Conservation (phyloP, 2,888 invertebrate species). For the Epistrophe grossulariae region DNA sequence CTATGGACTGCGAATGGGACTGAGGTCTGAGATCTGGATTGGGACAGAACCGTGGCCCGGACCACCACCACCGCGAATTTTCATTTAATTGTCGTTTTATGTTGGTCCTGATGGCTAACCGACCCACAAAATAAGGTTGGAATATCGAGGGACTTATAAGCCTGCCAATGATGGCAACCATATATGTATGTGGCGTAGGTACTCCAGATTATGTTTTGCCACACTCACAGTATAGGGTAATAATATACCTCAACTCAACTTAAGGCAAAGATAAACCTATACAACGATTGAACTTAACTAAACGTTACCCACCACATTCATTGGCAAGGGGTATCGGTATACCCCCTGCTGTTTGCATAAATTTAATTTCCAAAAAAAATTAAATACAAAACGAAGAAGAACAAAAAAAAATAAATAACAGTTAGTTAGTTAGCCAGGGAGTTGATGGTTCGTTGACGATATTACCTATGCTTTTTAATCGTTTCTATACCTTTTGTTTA, state of each 20-base stretch:
- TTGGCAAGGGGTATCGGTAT: not conserved
- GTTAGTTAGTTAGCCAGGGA: constrained; percentile 40
- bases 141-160: constrained; percentile 28
- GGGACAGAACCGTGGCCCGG: not conserved
- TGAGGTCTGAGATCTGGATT: not conserved
- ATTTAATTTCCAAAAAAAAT: constrained; percentile 44
- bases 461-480: constrained; percentile 70
- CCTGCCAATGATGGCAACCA: constrained; percentile 33
- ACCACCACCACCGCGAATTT: constrained; percentile 55
- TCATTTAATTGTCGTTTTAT: constrained; percentile 52
- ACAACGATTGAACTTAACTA: constrained; percentile 33
- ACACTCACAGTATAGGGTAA: constrained; percentile 30
- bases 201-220: constrained; percentile 51
- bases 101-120: constrained; percentile 15
- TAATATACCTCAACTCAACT: constrained; percentile 11
- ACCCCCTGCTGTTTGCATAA: constrained; percentile 49
- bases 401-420: constrained; percentile 13
- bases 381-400: constrained; percentile 25
- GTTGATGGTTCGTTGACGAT: constrained; percentile 75
- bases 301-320: constrained; percentile 1
- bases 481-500: constrained; percentile 64
- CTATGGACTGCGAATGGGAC: not conserved
- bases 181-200: not conserved
- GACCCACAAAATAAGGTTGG: constrained; percentile 4
- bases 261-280: constrained; percentile 16